Evolutionary conservation across 2,888 invertebrate genomes (phyloP).

Genomic region (Rambutsinella grinnellia): DNA sequence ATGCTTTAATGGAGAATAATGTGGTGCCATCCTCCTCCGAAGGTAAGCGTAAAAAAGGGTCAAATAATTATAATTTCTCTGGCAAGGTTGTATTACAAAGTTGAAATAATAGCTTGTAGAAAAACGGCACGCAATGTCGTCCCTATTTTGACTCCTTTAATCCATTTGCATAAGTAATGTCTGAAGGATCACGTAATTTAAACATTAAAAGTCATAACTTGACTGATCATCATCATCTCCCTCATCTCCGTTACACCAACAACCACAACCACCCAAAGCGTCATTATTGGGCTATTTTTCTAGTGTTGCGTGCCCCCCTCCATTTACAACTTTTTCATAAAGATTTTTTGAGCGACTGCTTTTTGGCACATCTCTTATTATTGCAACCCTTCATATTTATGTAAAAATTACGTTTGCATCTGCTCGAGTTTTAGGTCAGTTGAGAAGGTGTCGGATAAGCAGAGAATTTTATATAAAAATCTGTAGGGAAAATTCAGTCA

Average conservation of each 20-base stretch:
- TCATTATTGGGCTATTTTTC: slow-evolving; percentile 42
- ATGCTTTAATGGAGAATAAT: slow-evolving; percentile 61
- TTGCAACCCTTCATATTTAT: no score
- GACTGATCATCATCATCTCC: slow-evolving; percentile 6
- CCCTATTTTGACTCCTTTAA: no score
- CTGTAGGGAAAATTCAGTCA: no score
- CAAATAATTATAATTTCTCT: neutral
- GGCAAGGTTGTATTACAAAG: no score
- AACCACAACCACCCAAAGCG: slow-evolving; percentile 53
- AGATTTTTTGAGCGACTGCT: no score
- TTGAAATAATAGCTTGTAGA: no score
- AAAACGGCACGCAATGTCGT: no score
- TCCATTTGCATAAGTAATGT: neutral
- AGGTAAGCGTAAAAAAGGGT: slow-evolving; percentile 59
- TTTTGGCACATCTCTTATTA: no score
- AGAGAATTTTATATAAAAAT: slow-evolving; percentile 11
- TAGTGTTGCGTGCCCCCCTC: slow-evolving; percentile 44
- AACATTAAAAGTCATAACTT: slow-evolving; percentile 20
- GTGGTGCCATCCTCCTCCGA: slow-evolving; percentile 66
- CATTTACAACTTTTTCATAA: slow-evolving; percentile 41
- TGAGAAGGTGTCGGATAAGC: no score
- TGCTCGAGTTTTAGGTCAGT: no score
- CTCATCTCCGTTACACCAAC: slow-evolving; percentile 35
- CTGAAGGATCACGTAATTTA: slow-evolving; percentile 1
- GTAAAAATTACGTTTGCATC: no score